These are phyloP conservation scores for Aegithalos caudatus DNA, from an alignment of 2,113 vertebrate genomes.

Conservation along the genomic window DNA sequence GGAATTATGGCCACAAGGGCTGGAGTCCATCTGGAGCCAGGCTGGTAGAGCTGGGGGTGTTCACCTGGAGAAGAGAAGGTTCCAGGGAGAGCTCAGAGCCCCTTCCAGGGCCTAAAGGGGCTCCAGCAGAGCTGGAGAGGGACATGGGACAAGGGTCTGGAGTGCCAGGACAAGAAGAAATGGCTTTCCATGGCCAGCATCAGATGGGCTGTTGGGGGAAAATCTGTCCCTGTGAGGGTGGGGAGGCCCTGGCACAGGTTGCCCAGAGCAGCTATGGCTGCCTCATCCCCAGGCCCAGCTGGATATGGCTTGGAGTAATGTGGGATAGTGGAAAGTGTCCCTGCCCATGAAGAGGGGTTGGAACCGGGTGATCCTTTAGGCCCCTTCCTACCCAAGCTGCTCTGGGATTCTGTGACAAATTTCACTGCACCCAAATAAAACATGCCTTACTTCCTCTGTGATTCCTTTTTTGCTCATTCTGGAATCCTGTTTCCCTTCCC, in stretches of 20 bases:
- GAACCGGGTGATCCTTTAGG: neutral
- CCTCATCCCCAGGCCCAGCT: neutral
- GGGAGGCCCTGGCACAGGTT: rapidly evolving
- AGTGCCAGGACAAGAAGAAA: rapidly evolving
- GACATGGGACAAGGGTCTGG: rapidly evolving
- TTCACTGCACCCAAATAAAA: neutral
- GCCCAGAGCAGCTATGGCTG: neutral
- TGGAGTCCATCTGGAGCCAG: neutral
- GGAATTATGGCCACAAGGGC: neutral
- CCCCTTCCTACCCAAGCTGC: rapidly evolving
- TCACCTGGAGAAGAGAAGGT: neutral
- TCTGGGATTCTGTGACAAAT: neutral
- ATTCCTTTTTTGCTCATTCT: neutral
- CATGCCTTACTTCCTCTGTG: neutral
- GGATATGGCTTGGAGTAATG: rapidly evolving
- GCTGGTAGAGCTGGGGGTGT: neutral
- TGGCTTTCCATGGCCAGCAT: neutral
- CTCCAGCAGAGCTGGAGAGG: neutral
- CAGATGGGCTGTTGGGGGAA: neutral
- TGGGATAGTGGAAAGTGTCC: neutral
- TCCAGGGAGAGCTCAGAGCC: neutral
- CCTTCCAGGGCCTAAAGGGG: neutral
- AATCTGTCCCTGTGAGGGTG: neutral
- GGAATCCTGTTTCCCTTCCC: neutral
- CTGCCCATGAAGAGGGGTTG: neutral